phyloP scores from a whole-genome alignment of 1,140 invertebrate genomes.

The Brachionus plicatilis region DNA sequence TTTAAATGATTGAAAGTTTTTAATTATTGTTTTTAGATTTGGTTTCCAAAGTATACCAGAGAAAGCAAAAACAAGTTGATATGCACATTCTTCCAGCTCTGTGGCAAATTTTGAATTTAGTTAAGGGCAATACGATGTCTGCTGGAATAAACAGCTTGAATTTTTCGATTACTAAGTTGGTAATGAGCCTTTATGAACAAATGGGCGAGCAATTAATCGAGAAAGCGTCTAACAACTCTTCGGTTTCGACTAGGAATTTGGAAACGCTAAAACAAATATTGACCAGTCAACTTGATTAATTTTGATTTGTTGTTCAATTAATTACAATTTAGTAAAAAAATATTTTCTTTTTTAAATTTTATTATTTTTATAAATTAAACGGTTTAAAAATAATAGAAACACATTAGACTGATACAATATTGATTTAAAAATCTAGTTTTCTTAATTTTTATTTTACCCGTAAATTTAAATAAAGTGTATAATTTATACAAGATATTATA shows the following conservation, averaged over 20 bases:
- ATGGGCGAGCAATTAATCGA: conserved; percentile 50
- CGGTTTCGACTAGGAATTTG: conserved; percentile 48
- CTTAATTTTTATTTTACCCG: background rate
- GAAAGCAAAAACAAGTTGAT: conserved; percentile 51
- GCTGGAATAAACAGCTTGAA: conserved; percentile 48
- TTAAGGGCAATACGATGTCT: conserved; percentile 46
- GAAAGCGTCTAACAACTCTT: conserved; percentile 47
- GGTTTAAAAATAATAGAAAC: background rate
- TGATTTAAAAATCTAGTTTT: background rate
- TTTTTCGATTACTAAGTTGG: conserved; percentile 46
- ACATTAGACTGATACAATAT: background rate
- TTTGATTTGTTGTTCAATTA: background rate
- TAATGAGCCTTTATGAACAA: conserved; percentile 46
- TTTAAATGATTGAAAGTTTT: background rate
- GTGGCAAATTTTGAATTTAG: conserved; percentile 52
- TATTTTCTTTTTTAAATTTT: background rate
- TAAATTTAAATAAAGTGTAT: background rate
- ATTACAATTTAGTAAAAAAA: background rate
- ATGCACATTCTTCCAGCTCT: conserved; percentile 52
- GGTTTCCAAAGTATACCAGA: conserved; percentile 48
- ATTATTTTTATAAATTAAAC: background rate
- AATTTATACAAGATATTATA: background rate
- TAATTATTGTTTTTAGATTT: conserved; percentile 46
- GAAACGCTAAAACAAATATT: conserved; percentile 46
- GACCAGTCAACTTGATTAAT: background rate